These are phyloP conservation scores for Psittacula derbiana DNA, from an alignment of 2,797 vertebrate species.

Conservation along the genomic window DNA sequence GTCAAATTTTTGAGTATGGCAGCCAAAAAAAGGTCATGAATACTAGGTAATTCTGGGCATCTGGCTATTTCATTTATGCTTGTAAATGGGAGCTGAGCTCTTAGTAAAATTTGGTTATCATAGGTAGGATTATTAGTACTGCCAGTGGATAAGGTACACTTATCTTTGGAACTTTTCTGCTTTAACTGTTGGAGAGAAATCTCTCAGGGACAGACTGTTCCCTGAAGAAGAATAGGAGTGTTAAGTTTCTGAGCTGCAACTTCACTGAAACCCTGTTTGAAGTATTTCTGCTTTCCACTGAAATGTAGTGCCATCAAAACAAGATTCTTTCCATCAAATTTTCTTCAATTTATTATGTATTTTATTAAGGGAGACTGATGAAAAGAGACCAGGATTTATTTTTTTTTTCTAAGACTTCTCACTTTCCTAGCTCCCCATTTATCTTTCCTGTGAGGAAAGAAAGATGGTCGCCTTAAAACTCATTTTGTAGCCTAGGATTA, in stretches of 20 bases:
- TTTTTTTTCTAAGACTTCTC: neutral
- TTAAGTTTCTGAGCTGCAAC: neutral
- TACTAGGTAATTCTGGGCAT: neutral
- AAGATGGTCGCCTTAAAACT: neutral
- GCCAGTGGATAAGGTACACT: neutral
- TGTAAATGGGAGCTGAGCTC: neutral
- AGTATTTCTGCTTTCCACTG: neutral
- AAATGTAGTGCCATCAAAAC: neutral
- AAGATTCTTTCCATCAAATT: neutral
- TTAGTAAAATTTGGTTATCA: neutral
- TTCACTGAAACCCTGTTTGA: neutral
- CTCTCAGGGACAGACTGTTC: neutral
- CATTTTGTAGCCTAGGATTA: neutral
- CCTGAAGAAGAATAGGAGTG: neutral
- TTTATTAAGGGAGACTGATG: neutral
- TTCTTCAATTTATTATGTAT: neutral
- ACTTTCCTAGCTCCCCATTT: neutral
- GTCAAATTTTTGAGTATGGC: neutral
- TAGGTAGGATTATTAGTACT: neutral
- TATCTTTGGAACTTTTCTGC: neutral
- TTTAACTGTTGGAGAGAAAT: neutral
- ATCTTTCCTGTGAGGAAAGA: neutral
- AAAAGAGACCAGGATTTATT: fast-evolving
- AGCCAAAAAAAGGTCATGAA: neutral
- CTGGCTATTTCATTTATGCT: neutral